Evolutionary conservation across 1,140 invertebrate species (phyloP).

Genomic region (Callitettix versicolor): DNA sequence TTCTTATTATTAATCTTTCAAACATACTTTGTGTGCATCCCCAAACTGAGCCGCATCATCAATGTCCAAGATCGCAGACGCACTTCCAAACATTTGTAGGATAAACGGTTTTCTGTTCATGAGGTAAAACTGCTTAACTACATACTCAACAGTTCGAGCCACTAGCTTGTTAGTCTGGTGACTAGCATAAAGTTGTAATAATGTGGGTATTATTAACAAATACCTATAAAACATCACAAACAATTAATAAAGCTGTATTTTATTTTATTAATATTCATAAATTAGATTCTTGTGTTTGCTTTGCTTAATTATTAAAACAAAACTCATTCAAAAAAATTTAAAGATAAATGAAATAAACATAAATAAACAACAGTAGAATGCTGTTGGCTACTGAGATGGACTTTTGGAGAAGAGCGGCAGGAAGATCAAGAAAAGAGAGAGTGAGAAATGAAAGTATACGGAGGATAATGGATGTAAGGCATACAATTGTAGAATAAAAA

Average conservation of each 20-base stretch:
- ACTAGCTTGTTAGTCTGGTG: slow-evolving; percentile 95
- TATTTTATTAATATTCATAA: too few species aligned
- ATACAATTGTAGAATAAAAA: too few species aligned
- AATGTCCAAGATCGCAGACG: slow-evolving; percentile 90
- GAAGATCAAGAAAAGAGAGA: too few species aligned
- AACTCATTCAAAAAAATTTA: slow-evolving; percentile 10
- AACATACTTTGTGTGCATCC: slow-evolving; percentile 73
- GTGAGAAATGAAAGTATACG: too few species aligned
- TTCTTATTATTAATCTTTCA: too few species aligned
- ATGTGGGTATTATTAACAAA: slow-evolving; percentile 91
- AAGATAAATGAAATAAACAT: slow-evolving; percentile 4
- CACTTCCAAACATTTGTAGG: slow-evolving; percentile 96
- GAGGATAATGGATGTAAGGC: too few species aligned
- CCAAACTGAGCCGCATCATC: slow-evolving; percentile 77
- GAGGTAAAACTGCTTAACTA: slow-evolving; percentile 96
- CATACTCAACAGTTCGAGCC: slow-evolving; percentile 91
- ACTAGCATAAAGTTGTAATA: slow-evolving; percentile 92
- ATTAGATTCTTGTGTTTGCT: too few species aligned
- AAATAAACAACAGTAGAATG: too few species aligned
- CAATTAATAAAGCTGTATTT: too few species aligned
- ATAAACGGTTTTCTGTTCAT: slow-evolving; percentile 98
- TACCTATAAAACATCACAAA: slow-evolving; percentile 52
- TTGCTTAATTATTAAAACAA: slow-evolving; percentile 10
- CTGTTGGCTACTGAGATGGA: too few species aligned
- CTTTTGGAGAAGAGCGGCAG: too few species aligned